Evolutionary conservation across 2,888 invertebrate genomes (phyloP).

Genomic region (Tachystola acroxantha): DNA sequence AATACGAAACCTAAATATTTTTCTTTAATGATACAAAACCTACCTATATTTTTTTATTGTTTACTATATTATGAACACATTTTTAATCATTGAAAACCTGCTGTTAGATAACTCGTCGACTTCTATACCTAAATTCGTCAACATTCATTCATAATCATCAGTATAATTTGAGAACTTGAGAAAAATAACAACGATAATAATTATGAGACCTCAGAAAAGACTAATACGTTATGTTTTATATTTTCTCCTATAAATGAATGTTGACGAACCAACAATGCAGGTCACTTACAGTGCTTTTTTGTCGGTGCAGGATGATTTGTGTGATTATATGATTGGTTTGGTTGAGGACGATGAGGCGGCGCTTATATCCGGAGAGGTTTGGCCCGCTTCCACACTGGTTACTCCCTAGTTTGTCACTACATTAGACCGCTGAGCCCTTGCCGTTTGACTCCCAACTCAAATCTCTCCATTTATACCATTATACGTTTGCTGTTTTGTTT

Average conservation of each 20-base stretch:
- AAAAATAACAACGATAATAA: too few species aligned
- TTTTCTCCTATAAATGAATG: neutral
- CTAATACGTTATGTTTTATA: too few species aligned
- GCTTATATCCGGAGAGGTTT: slow-evolving; percentile 73
- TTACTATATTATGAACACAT: too few species aligned
- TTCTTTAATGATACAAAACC: too few species aligned
- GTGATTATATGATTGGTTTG: slow-evolving; percentile 79
- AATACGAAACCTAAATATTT: too few species aligned
- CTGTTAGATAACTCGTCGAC: too few species aligned
- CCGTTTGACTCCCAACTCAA: slow-evolving; percentile 34
- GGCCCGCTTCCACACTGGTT: slow-evolving; percentile 26
- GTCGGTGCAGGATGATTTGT: slow-evolving; percentile 75
- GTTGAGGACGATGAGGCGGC: slow-evolving; percentile 76
- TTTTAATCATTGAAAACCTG: too few species aligned
- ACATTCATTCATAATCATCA: too few species aligned
- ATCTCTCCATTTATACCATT: slow-evolving; percentile 20
- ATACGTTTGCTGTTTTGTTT: slow-evolving; percentile 9
- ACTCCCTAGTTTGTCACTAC: slow-evolving; percentile 5
- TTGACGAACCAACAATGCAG: slow-evolving; percentile 1
- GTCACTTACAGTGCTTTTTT: slow-evolving; percentile 48
- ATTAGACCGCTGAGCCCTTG: slow-evolving; percentile 34
- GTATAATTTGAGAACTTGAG: too few species aligned
- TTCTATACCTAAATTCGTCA: too few species aligned
- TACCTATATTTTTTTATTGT: too few species aligned
- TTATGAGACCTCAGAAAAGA: too few species aligned